Evolutionary conservation across 2,888 invertebrate genomes (phyloP), one percentile per base, ranked within the genome.

Genomic region (Eristalis pertinax): DNA sequence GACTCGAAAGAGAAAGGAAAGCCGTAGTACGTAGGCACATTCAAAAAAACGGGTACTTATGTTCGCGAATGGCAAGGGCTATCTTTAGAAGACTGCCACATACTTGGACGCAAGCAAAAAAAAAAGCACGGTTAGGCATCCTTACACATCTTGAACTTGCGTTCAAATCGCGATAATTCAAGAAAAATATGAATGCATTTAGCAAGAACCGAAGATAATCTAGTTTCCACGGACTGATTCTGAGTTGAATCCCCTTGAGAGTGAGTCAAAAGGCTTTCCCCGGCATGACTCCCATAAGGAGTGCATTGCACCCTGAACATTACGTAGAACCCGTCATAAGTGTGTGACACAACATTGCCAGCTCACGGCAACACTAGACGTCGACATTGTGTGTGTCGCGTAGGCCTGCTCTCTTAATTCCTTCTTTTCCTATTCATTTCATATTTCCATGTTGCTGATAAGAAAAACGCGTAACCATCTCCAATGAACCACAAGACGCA

Each of bases 391-490:
- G n/a, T 58, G 8, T 56, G 1, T 58, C 22, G 32, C 35, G 13
- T 24, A 24, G 4, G 60, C 13, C 22, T 35, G 19, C 19, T 63
- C 72, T 62, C 62, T 63, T 72, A 62, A 72, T n/a, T 70, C 24
- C 4, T 22, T 13, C 8, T 35, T 60, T 22, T 70, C 35, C 35
- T 29, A 32, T 11, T 29, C 0, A 13, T 72, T 43, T 43, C 43
- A 50, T 72, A 41, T 72, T 43, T 32, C 29, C 15, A n/a, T 26
- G 60, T 19, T 32, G 50, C 76, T 76, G 76, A 76, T 76, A 76
- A 62, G 60, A 60, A 10, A 76, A 68, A 41, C 38, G 41, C 67
- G 65, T 65, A 75, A 43, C 15, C 19, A 13, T 56, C 15, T 35
- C 7, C 24, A 41, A 60, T 60, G 65, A 56, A 63, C 74, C 56